Conservation (phyloP, 1,140 invertebrate species). For the silkworm (Bombyx mori) region ASM3026992v2 NC_085113.1:11503501-11504000, state of each 20-base stretch:
- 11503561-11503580: not conserved
- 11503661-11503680: constrained; percentile 13
- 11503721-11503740: constrained; percentile 17
- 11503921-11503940: constrained; percentile 15
- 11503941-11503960: constrained; percentile 14
- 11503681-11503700: constrained; percentile 16
- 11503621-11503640: not conserved
- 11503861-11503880: constrained; percentile 4
- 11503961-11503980: constrained; percentile 11
- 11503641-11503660: not conserved
- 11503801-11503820: constrained; percentile 11
- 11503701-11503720: constrained; percentile 16
- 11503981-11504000: constrained; percentile 13
- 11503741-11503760: constrained; percentile 10
- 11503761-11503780: constrained; percentile 14
- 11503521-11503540: not conserved
- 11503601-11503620: not conserved
- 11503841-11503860: constrained; percentile 7
- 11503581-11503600: constrained; percentile 3
- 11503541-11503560: too few relatives aligned
- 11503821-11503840: constrained; percentile 21
- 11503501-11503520: not conserved
- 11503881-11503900: constrained; percentile 16
- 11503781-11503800: constrained; percentile 21
- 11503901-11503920: constrained; percentile 16